Base-by-base conservation (phyloP, 2,797 vertebrate genomes). In the Benthosema pterotum region DNA sequence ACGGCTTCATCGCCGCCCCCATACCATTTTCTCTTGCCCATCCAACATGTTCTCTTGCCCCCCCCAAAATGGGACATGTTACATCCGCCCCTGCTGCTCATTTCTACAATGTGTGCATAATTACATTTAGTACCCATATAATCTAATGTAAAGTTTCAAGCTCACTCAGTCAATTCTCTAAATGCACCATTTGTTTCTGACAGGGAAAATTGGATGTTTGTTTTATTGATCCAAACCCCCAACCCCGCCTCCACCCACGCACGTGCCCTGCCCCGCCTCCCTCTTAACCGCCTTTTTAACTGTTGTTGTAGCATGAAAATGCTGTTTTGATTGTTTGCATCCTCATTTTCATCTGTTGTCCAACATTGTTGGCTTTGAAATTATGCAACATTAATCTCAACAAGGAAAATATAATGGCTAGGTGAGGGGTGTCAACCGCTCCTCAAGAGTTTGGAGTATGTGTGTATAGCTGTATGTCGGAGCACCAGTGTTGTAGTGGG, bases 141-240 rank as follows among this genome's bases (percentile, higher is more conserved):
- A 82, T 82, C 84, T 83, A 77, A 85, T 80, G 57, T 73, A 72
- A 84, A 82, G 69, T 76, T 82, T 72, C 56, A 63, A 69, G 67
- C 69, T 74, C 50, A 55, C 69, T 74, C 50, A 53, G 57, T 87
- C 60, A 69, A 69, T 89, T 72, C 62, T 75, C 72, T 78, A 84
- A 85, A 85, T 73, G 78, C 76, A 75, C 69, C 52, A 72, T 81
- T 82, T 84, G 72, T 74, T 80, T 78, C 64, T 79, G 74, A 74
- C 63, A 45, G 64, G 73, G 71, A 71, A 72, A 52, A 63, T 47
- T 45, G 71, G 43, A 65, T 83, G 83, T 86, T 88, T 84, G 69
- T 70, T 47, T 77, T 85, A 89, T 90, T 79, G 86, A 88, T 89
- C 70, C 47, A 16, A 46, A 15, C 49, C 17, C 32, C 46, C 19